Percentiles rank a stretch among this genome's conserved stretches.
Evolutionary conservation across 2,797 vertebrate genomes (phyloP).

Genomic region (Adelosebastes latens): DNA sequence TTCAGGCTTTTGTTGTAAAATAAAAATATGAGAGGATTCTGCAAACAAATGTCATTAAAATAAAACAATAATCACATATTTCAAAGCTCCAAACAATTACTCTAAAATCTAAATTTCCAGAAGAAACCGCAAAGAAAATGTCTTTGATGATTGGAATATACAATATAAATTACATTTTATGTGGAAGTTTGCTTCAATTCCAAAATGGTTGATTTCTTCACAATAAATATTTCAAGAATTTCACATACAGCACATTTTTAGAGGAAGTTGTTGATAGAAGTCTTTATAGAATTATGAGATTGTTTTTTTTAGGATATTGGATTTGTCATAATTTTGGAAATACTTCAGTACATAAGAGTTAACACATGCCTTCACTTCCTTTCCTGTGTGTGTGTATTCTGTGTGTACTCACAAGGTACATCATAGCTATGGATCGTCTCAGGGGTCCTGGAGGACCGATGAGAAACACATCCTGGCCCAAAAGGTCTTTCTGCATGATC

Average conservation of each 20-base stretch:
- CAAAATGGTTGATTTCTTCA: neutral
- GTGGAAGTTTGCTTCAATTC: neutral
- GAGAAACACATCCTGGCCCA: conserved; percentile 97
- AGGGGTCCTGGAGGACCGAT: conserved; percentile 97
- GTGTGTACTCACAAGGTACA: conserved; percentile 90
- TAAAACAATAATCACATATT: neutral
- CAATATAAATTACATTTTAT: neutral
- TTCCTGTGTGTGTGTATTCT: neutral
- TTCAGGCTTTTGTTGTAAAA: no score
- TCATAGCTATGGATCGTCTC: conserved; percentile 95
- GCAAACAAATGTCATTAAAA: neutral
- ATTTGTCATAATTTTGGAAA: neutral
- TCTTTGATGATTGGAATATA: neutral
- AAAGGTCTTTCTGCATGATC: conserved; percentile 99
- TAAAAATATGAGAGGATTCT: neutral
- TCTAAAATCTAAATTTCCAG: neutral
- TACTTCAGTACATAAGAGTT: neutral
- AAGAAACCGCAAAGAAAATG: neutral
- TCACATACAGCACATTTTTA: neutral
- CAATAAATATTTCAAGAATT: neutral
- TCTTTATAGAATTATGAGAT: neutral
- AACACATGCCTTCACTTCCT: neutral
- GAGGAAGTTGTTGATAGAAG: neutral
- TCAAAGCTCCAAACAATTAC: neutral
- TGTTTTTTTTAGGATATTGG: neutral